Base-by-base conservation (phyloP, 2,888 invertebrate species). In the Drosophila peninsularis region DNA sequence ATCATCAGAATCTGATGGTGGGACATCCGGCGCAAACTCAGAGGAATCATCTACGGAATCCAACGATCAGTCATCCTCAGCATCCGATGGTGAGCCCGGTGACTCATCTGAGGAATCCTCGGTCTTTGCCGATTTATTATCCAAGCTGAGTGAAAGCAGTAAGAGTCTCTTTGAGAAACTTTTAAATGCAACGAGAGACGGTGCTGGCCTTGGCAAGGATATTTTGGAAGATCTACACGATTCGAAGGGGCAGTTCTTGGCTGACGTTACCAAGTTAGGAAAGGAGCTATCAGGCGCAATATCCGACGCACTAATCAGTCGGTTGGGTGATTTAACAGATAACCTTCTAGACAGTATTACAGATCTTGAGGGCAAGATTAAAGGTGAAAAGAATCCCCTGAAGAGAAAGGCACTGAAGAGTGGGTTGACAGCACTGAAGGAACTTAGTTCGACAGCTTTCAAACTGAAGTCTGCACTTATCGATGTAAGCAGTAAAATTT, bases 331-430 rank as follows among this genome's bases (percentile, higher is more conserved):
- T 1, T 21, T 36, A 5, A 17, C 55, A 24, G 10, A 11, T 1
- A 36, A 4, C 10, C 6, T 56, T 14, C 13, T 3, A 24, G 10
- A 3, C 24, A 56, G 24, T 14, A 56, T 56, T 19, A 10, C 10
- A 9, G 56, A 45, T 6, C 36, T 52, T 52, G 52, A 52, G 24
- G 7, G 1, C n/a, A 36, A 37, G n/a, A 37, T n/a, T 37, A 17
- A 24, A 24, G 24, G 24, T 11, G 36, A 19, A 36, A 11, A 6
- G 24, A 37, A 50, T 34, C 36, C 2, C 0, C 5, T 37, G 37
- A 36, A 37, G 4, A 14, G 21, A 21, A 10, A 5, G 1, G 27
- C 27, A 6, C 2, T 56, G 5, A 27, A 6, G 6, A 27, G 1
- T 6, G 56, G 56, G 0, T 27, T 56, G 3, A 4, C 3, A 7